Base-by-base conservation (phyloP, 2,888 invertebrate genomes). In the Eudasyphora cyanicolor region DNA sequence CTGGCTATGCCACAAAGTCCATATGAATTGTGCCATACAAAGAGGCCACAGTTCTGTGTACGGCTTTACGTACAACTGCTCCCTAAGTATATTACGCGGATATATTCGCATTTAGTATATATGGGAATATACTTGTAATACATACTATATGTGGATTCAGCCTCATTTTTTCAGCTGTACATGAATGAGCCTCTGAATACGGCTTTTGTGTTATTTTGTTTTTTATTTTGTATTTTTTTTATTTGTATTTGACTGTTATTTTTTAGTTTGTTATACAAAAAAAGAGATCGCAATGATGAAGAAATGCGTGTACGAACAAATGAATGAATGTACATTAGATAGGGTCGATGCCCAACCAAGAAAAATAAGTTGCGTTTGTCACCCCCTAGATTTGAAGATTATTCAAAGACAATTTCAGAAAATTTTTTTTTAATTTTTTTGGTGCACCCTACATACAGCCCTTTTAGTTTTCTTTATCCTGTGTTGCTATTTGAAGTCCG, bases 11-110 rank as follows among this genome's bases (percentile, higher is more conserved):
- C 32, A 32, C 57, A 24, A 24, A 76, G 69, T 76, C 67, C 69
- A 73, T 76, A 69, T 74, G 51, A 62, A 42, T 62, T 76, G 73
- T 74, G 73, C 73, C 73, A 82, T 76, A 73, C 38, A 74, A 62
- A 74, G 60, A 54, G 67, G 51, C 42, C 69, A 62, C 54, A 69
- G 19, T 42, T 38, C 49, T 27, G 27, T 64, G 60, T 54, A 67
- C 69, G 62, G 45, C 29, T 57, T 12, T 4, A 57, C 14, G 27
- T 49, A 12, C 45, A 45, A 3, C 6, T 45, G 45, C 45, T 45
- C 14, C 3, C n/a, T n/a, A 32, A 45, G 45, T 45, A n/a, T 45
- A 45, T 45, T 45, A 45, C 45, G 3, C 12, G 38, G 7, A 45
- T 45, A 12, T 12, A n/a, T 45, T 45, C n/a, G 32, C 5, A 45